These are phyloP conservation scores for Ardeotis arabs DNA, from an alignment of 2,113 vertebrate species.

Conservation along the genomic window DNA sequence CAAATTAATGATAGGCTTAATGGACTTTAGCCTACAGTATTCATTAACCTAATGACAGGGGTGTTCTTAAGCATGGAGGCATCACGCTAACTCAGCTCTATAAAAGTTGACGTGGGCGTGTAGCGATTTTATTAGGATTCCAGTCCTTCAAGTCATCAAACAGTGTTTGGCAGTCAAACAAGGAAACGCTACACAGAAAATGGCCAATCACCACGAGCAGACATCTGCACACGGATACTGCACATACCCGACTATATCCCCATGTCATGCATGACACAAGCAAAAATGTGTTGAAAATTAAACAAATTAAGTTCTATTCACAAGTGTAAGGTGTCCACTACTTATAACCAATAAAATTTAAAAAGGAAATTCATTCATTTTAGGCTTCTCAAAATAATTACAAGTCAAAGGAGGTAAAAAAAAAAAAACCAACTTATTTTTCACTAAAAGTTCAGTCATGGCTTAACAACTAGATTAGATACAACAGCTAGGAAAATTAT, in stretches of 20 bases:
- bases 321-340: neutral
- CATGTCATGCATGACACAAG: neutral
- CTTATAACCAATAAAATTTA: neutral
- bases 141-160: neutral
- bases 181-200: neutral
- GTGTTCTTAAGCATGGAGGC: neutral
- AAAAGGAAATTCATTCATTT: neutral
- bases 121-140: constrained; percentile 16
- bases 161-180: constrained; percentile 18
- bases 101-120: constrained; percentile 22
- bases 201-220: neutral
- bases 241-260: accelerated
- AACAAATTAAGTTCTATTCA: neutral
- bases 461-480: neutral
- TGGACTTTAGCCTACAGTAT: neutral
- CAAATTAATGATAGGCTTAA: neutral
- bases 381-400: neutral
- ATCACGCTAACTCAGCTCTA: neutral
- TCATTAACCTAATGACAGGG: neutral
- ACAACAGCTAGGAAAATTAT: neutral
- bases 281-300: neutral
- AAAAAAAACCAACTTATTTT: neutral
- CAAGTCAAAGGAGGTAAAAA: neutral
- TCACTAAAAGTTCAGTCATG: neutral
- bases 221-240: neutral